Conservation (phyloP, 2,797 vertebrate genomes). For the Decapterus maruadsi region DNA sequence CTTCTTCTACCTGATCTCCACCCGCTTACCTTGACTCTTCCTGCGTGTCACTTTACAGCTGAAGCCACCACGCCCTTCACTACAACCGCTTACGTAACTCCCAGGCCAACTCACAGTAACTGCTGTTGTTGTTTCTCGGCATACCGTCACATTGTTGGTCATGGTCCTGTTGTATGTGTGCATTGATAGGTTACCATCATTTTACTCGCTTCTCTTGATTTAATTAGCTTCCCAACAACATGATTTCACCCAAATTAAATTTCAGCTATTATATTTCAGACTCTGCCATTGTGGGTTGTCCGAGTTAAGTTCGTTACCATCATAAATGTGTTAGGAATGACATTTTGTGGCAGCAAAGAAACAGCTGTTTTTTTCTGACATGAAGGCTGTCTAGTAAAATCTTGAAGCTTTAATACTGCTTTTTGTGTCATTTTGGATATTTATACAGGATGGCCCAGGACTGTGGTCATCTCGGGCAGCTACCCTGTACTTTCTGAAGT, state of each 20-base stretch:
- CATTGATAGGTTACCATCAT: slow-evolving; percentile 21
- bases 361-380: not conserved
- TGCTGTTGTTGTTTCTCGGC: slow-evolving; percentile 9
- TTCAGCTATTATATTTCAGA: slow-evolving; percentile 51
- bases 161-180: slow-evolving; percentile 13
- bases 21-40: slow-evolving; percentile 31
- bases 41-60: slow-evolving; percentile 26
- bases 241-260: slow-evolving; percentile 49
- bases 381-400: slow-evolving; percentile 4
- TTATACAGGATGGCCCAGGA: not conserved
- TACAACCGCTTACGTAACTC: slow-evolving; percentile 23
- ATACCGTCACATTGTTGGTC: slow-evolving; percentile 31
- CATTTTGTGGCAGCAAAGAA: slow-evolving; percentile 36
- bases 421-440: slow-evolving; percentile 12
- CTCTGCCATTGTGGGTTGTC: slow-evolving; percentile 30
- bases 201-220: slow-evolving; percentile 37
- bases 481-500: slow-evolving; percentile 7
- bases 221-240: slow-evolving; percentile 49
- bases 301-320: slow-evolving; percentile 42
- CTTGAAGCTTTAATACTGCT: not conserved
- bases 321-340: slow-evolving; percentile 41
- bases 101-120: not conserved
- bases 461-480: not conserved
- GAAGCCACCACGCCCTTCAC: slow-evolving; percentile 36
- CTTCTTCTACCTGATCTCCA: slow-evolving; percentile 47